Evolutionary conservation across 2,888 invertebrate genomes (phyloP).

Genomic region (Crematogaster levior): DNA sequence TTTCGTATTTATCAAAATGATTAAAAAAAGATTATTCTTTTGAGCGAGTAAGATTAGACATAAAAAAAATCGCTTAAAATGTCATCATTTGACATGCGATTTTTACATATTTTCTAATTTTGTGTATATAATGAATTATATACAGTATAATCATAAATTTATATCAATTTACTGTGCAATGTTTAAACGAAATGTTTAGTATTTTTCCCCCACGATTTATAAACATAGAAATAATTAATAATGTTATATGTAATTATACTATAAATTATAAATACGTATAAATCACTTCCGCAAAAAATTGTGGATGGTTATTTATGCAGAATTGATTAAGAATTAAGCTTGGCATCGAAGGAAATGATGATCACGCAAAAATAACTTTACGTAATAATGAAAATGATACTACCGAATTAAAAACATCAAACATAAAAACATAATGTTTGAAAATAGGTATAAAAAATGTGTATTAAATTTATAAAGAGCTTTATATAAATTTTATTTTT

Average conservation of each 20-base stretch:
- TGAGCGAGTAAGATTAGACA: background rate
- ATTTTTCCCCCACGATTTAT: background rate
- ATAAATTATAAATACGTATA: no score
- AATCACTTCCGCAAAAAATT: slow-evolving; percentile 18
- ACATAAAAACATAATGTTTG: background rate
- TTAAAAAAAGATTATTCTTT: background rate
- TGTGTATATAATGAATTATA: background rate
- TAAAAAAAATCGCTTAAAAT: background rate
- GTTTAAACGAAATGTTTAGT: background rate
- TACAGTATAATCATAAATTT: background rate
- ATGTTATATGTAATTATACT: background rate
- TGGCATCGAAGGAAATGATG: slow-evolving; percentile 20
- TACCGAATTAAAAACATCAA: background rate
- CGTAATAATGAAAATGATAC: background rate
- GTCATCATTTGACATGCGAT: background rate
- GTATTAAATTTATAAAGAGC: background rate
- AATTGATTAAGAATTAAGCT: background rate
- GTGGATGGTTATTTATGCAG: background rate
- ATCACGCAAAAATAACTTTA: slow-evolving; percentile 22
- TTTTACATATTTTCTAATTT: background rate
- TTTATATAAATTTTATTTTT: background rate
- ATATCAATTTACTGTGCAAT: background rate
- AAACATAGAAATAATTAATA: background rate
- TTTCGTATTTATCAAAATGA: background rate
- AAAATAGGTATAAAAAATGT: background rate